Evolutionary conservation across 1,140 invertebrate genomes (phyloP), one percentile per base, ranked within the genome.

Genomic region (Tetragnatha versicolor): DNA sequence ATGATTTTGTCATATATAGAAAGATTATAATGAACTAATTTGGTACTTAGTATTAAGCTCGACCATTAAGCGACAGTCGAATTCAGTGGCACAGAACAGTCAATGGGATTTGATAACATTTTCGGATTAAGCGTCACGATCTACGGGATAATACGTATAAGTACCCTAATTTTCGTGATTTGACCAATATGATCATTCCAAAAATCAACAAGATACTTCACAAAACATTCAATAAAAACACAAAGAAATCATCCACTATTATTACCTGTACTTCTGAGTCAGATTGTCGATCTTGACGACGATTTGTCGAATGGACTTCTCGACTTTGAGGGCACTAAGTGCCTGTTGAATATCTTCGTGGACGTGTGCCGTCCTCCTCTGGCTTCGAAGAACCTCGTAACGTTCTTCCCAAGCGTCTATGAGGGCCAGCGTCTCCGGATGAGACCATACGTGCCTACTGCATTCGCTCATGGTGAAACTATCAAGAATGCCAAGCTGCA

Each of bases 251-350:
- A 45, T 14, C 42, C 9, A 45, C 10, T 12, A 45, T 58, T 14
- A 9, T 47, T 60, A 73, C 69, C 69, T 60, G 31, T 73, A 73
- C 9, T 60, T 60, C 25, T 60, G 39, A 42, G 69, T 73, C 53
- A 73, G 42, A 25, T 60, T 73, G 25, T 60, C 27, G 7, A 73
- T 73, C n/a, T 73, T 60, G 6, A 73, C 37, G 2, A 60, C 49
- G 29, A 73, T 73, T 29, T 73, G 69, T n/a, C 69, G 33, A 14
- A 73, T 31, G n/a, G 69, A 55, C 31, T 73, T 73, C 10, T 73
- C n/a, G 3, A 73, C 33, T n/a, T 45, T 60, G 6, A 29, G 33
- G 5, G 35, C 27, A 45, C 27, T 2, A 6, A 73, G 37, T 33
- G 39, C 53, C 45, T 42, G 25, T 45, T 22, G 31, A 20, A 73